These are phyloP conservation scores for Heteronetta atricapilla DNA, from an alignment of 2,113 vertebrate species.

Conservation along the genomic window DNA sequence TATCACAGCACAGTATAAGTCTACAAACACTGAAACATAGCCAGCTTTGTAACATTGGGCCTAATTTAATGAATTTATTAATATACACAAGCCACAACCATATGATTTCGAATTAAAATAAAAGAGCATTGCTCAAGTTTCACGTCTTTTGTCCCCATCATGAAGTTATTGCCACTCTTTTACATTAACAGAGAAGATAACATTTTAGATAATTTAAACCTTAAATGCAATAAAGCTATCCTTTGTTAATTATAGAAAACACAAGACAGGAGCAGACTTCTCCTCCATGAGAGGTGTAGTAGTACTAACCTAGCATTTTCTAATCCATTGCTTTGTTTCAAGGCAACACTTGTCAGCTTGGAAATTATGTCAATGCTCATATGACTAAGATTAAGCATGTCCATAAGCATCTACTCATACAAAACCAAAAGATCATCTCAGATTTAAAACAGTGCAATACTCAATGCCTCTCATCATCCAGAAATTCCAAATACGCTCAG, in stretches of 20 bases:
- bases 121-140: fast-evolving
- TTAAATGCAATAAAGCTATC: not conserved
- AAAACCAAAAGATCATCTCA: not conserved
- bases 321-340: not conserved
- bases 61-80: not conserved
- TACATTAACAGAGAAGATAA: not conserved
- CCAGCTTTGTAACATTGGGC: not conserved
- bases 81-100: not conserved
- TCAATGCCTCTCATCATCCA: not conserved
- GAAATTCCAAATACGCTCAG: not conserved
- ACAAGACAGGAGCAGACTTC: not conserved
- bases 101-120: not conserved
- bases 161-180: not conserved
- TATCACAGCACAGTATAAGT: not conserved
- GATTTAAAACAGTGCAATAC: not conserved
- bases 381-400: not conserved
- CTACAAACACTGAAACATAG: not conserved
- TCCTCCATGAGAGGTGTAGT: not conserved
- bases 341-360: not conserved
- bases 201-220: not conserved
- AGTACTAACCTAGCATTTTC: not conserved
- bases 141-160: not conserved
- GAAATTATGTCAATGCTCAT: not conserved
- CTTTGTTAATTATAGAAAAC: not conserved
- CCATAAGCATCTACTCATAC: not conserved